phyloP scores from a whole-genome alignment of 2,797 vertebrate species.

The Atherinosoma microstoma region DNA sequence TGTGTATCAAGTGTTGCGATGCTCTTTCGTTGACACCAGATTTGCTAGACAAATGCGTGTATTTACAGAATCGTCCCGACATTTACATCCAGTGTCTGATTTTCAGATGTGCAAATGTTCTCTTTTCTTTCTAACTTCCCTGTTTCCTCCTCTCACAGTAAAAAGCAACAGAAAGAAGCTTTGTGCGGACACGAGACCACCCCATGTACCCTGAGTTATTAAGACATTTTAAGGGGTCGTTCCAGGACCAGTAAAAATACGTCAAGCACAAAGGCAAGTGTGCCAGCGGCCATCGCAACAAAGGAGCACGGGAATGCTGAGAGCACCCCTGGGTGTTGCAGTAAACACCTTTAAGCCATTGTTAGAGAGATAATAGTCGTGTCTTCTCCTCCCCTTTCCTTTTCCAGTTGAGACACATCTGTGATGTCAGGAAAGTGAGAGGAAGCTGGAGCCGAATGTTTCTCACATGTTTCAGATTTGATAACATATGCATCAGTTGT shows the following conservation, averaged over 20 bases:
- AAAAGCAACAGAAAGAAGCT: constrained; percentile 18
- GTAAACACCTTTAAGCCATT: constrained; percentile 48
- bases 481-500: neutral
- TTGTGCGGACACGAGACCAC: constrained; percentile 52
- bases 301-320: constrained; percentile 65
- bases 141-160: neutral
- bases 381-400: constrained; percentile 66
- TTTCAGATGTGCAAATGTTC: constrained; percentile 39
- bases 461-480: too few species aligned
- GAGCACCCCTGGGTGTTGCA: constrained; percentile 63
- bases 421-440: constrained; percentile 45
- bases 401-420: constrained; percentile 71
- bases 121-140: neutral
- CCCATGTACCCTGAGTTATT: constrained; percentile 20
- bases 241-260: constrained; percentile 30
- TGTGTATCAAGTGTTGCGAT: neutral
- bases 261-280: constrained; percentile 60
- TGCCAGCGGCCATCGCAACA: constrained; percentile 60
- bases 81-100: neutral
- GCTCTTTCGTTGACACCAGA: neutral
- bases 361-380: constrained; percentile 51
- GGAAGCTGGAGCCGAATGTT: neutral
- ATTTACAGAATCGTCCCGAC: neutral
- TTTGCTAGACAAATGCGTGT: neutral
- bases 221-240: constrained; percentile 25